Conservation (phyloP, 2,797 vertebrate genomes). For the Clangula hyemalis region DNA sequence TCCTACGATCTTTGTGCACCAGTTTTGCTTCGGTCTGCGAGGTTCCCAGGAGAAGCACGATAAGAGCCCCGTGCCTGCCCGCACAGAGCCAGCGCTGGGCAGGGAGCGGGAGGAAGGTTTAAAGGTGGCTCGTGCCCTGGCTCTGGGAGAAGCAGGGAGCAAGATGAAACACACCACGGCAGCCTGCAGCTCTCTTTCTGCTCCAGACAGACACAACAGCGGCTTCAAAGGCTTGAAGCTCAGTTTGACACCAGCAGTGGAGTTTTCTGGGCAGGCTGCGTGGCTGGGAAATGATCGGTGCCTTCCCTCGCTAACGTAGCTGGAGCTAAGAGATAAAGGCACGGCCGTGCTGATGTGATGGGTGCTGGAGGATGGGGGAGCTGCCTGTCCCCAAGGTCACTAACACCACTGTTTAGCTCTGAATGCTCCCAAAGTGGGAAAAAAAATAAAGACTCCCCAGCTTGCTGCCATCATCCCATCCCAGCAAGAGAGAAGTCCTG, state of each 20-base stretch:
- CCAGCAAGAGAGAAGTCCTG: background rate
- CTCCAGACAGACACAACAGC: background rate
- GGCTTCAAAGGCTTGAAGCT: constrained; percentile 49
- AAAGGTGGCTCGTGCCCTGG: background rate
- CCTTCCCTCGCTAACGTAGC: background rate
- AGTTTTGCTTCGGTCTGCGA: constrained; percentile 19
- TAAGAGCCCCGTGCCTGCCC: background rate
- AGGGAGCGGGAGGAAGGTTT: background rate
- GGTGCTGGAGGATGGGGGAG: background rate
- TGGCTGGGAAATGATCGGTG: background rate
- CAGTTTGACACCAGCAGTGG: constrained; percentile 19
- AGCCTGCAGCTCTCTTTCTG: constrained; percentile 30
- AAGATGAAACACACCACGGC: background rate
- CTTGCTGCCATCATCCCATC: background rate
- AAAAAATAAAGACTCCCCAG: background rate
- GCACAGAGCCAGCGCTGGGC: background rate
- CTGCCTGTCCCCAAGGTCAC: background rate
- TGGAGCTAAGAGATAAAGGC: background rate
- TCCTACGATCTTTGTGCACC: background rate
- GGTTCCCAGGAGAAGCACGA: background rate
- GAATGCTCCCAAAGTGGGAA: background rate
- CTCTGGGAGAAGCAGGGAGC: constrained; percentile 16
- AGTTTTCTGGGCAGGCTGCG: background rate
- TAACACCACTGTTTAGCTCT: background rate
- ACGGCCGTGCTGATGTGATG: background rate